phyloP scores from a whole-genome alignment of 2,113 vertebrate genomes.

The Ctenodactylus gundi region DNA sequence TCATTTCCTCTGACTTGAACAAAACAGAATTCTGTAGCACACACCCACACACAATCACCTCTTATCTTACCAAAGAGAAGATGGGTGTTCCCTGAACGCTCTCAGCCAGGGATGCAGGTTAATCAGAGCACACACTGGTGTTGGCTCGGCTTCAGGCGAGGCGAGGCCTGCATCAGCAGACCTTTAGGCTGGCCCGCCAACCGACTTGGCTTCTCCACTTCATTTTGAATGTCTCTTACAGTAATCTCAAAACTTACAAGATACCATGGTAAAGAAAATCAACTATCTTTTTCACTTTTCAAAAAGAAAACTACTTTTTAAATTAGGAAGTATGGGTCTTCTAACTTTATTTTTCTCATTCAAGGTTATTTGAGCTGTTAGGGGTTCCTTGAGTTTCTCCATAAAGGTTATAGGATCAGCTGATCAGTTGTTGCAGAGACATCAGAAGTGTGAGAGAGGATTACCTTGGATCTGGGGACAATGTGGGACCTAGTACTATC shows the following conservation, averaged over 20 bases:
- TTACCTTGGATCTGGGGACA: neutral
- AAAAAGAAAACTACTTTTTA: neutral
- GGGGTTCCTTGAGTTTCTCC: neutral
- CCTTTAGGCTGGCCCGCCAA: neutral
- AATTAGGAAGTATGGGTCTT: neutral
- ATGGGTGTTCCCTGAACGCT: conserved; percentile 20
- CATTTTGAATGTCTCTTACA: neutral
- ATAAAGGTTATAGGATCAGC: neutral
- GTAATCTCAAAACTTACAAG: neutral
- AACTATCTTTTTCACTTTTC: neutral
- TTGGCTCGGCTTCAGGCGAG: neutral
- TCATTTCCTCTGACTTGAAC: neutral
- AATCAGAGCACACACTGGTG: conserved; percentile 18
- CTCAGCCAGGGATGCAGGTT: neutral
- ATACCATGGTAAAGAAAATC: neutral
- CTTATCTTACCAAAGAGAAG: neutral
- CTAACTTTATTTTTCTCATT: neutral
- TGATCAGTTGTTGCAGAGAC: neutral
- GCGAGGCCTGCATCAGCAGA: neutral
- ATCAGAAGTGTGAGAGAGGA: neutral
- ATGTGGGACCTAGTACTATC: neutral
- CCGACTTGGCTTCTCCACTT: neutral
- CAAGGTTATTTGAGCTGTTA: neutral
- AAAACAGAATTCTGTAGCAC: neutral
- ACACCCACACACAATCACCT: neutral